Base-by-base conservation (phyloP, 2,888 invertebrate genomes). In the Saturnia japonica region DNA sequence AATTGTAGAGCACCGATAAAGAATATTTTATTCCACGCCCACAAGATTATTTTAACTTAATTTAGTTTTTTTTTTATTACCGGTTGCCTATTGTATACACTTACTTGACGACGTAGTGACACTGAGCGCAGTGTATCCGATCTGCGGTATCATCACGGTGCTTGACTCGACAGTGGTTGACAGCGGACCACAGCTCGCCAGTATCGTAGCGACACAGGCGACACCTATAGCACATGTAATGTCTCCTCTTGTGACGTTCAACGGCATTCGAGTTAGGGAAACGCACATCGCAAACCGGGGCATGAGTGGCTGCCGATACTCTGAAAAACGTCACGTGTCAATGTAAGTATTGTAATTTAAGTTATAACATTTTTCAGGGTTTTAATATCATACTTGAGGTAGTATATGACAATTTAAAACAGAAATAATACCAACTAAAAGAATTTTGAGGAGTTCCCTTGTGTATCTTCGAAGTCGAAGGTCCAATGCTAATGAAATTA, bases 111-210 rank as follows among this genome's bases (percentile, higher is more conserved):
- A 86, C 72, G 4, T 57, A 57, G 0, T 72, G 71, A 47, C 90
- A 90, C 57, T 85, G 83, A 0, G 69, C 47, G 71, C 90, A 90
- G 25, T 89, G 88, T 75, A 90, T 85, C 0, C 70, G 73, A 0
- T 82, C 76, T 0, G 69, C 45, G 0, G 42, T 45, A 43, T 88
- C 88, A 0, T n/a, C 54, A 0, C 67, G 71, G 51, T 90, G 90
- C n/a, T 86, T 89, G 0, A 47, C 34, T 0, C 75, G 72, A 6
- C 83, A 82, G 51, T 90, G 90, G 8, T 74, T 81, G 0, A 76
- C 14, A 0, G 81, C 83, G 0, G 85, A 80, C 73, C 80, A 78
- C 0, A 76, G 51, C 4, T 85, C 79, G 0, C 77, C 68, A 0
- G 82, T 79, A 9, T 78, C 80, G 47, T 86, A 85, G 0, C 72